Conservation (phyloP, 2,113 vertebrate species). For the Lates calcarifer region DNA sequence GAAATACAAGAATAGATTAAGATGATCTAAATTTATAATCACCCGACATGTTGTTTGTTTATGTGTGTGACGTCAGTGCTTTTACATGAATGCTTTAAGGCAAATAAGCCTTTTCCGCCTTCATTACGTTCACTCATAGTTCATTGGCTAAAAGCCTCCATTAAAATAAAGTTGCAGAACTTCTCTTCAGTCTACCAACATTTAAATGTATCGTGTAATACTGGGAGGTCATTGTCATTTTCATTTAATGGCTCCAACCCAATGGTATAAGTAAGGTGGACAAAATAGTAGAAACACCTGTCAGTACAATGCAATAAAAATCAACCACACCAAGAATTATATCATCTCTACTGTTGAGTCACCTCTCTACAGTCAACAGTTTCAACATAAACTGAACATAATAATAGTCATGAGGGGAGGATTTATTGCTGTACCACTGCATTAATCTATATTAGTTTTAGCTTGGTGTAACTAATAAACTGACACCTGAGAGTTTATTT, state of each 20-base stretch:
- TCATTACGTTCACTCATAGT: neutral
- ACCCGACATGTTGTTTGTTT: neutral
- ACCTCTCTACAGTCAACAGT: too few species aligned
- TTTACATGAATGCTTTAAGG: neutral
- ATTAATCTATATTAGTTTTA: too few species aligned
- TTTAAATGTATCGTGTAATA: neutral
- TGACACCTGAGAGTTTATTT: too few species aligned
- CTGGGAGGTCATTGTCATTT: neutral
- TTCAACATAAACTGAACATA: too few species aligned
- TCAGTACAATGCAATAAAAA: neutral
- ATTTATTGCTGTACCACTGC: too few species aligned
- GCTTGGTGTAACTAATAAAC: too few species aligned
- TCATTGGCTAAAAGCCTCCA: neutral
- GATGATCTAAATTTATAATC: constrained; percentile 46
- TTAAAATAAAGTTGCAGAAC: neutral
- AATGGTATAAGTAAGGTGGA: too few species aligned
- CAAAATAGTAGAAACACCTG: neutral
- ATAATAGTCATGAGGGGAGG: too few species aligned
- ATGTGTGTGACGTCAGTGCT: neutral
- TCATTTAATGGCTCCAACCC: neutral
- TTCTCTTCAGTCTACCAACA: neutral
- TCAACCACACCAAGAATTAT: neutral
- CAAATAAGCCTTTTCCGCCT: constrained; percentile 28
- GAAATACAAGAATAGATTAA: constrained; percentile 28
- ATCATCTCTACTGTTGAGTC: too few species aligned